Evolutionary conservation across 2,888 invertebrate genomes (phyloP), one percentile per base, ranked within the genome.

Genomic region (Galerucella calmariensis): DNA sequence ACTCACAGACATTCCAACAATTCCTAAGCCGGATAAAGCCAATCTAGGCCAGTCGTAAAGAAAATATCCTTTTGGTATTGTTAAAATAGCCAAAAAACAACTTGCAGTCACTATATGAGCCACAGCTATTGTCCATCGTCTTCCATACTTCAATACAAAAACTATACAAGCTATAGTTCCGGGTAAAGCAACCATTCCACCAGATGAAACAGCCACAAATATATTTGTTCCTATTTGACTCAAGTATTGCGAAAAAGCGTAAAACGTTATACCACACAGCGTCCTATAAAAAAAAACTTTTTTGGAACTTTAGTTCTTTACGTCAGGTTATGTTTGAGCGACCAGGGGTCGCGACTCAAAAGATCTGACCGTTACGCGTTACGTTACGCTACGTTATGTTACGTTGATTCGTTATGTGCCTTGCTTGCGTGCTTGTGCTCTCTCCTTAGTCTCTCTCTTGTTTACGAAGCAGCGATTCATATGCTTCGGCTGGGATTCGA

Each of bases 1-100:
- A 69, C 89, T 88, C 87, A 92, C 92, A 75, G 93, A 90, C 83
- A 92, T 89, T 74, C 92, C 91, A 67, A 91, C 90, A 81, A 93
- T 91, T 73, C 92, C 92, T 65, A 91, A 83, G 77, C 91, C 91
- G 75, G 92, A 91, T 77, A 92, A 88, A 16, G 89, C 80, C 68
- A 92, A 85, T 78, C 89, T 88, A 6, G 90, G 89, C 90, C 90
- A 91, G 81, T 91, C 90, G 74, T 87, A 87, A 20, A 78, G 8
- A 78, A 84, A 89, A 48, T 69, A 75, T 68, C 88, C 87, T 82
- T 86, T 88, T 16, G 91, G 90, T 71, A 89, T 84, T n/a, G 88
- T 73, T 65, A 90, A 80, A 77, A 92, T 89, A 5, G 87, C 82
- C 62, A 91, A 76, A 74, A 90, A 90, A 82, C 90, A 90, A 1